Conservation (phyloP, 2,797 vertebrate species). For the Microctenopoma steveboyesi region DNA sequence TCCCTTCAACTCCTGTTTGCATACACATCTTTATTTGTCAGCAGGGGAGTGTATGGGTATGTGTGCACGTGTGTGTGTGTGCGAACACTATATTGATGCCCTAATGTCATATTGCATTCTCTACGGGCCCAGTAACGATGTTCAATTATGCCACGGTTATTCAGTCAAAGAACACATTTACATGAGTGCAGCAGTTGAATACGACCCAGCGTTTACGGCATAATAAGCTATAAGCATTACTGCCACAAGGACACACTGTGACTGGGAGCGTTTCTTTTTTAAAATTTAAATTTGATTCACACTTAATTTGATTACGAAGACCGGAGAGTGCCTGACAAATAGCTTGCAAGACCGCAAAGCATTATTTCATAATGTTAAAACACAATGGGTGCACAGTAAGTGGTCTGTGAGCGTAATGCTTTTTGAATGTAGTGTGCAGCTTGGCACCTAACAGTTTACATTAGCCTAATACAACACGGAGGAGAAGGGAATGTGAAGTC, state of each 20-base stretch:
- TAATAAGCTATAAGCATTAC: conserved; percentile 69
- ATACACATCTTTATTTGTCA: conserved; percentile 20
- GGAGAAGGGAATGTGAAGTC: neutral
- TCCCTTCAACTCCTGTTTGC: conserved; percentile 17
- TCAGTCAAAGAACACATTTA: conserved; percentile 63
- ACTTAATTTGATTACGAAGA: conserved; percentile 62
- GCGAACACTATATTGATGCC: conserved; percentile 22
- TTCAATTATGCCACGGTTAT: conserved; percentile 55
- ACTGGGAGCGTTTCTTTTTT: conserved; percentile 27
- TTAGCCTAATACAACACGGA: conserved; percentile 23
- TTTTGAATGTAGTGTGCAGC: conserved; percentile 28
- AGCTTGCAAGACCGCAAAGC: conserved; percentile 24
- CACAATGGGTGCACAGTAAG: conserved; percentile 46
- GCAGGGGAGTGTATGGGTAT: conserved; percentile 15
- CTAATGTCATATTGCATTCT: conserved; percentile 65
- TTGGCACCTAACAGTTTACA: conserved; percentile 20
- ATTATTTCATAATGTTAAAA: conserved; percentile 51
- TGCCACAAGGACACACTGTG: conserved; percentile 40
- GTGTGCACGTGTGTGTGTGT: neutral
- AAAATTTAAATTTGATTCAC: conserved; percentile 36
- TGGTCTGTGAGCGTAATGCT: conserved; percentile 26
- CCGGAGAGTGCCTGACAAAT: conserved; percentile 34
- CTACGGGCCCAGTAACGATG: conserved; percentile 42
- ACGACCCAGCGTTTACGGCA: conserved; percentile 46
- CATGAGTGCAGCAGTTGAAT: conserved; percentile 55